Conservation (phyloP, 2,888 invertebrate species). For the Dimorphilus gyrociliatus region DNA sequence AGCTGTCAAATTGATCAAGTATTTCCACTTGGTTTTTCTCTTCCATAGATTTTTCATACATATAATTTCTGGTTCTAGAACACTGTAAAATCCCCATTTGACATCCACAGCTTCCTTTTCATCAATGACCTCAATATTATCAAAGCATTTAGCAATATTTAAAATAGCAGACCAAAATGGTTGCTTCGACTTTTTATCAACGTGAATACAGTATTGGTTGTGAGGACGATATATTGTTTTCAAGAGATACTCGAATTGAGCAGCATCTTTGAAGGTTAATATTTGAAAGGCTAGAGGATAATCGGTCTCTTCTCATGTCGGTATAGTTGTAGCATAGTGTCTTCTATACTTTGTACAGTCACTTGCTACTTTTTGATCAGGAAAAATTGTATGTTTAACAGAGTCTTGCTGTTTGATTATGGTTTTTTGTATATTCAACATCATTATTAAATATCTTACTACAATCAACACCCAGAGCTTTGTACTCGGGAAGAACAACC, state of each 20-base stretch:
- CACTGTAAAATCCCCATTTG: constrained; percentile 16
- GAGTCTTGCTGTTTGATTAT: no score
- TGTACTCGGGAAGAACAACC: no score
- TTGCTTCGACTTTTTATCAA: no score
- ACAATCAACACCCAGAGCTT: no score
- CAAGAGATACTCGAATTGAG: constrained; percentile 1
- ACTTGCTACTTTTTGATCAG: no score
- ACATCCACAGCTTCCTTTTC: no score
- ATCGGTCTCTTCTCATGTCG: not conserved
- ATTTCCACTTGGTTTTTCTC: constrained; percentile 17
- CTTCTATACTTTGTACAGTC: no score
- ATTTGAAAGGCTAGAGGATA: constrained; percentile 1
- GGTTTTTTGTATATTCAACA: no score
- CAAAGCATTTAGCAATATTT: constrained; percentile 16
- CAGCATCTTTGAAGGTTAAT: not conserved
- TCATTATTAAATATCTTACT: no score
- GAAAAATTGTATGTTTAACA: no score
- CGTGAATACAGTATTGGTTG: constrained; percentile 3
- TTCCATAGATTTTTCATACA: constrained; percentile 17
- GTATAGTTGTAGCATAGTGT: no score
- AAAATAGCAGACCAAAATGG: no score
- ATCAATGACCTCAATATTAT: constrained; percentile 16
- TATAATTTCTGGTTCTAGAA: constrained; percentile 17
- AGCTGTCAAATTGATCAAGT: constrained; percentile 28
- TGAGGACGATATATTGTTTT: constrained; percentile 1